Base-by-base conservation (phyloP, 2,797 vertebrate genomes). In the Echiichthys vipera region DNA sequence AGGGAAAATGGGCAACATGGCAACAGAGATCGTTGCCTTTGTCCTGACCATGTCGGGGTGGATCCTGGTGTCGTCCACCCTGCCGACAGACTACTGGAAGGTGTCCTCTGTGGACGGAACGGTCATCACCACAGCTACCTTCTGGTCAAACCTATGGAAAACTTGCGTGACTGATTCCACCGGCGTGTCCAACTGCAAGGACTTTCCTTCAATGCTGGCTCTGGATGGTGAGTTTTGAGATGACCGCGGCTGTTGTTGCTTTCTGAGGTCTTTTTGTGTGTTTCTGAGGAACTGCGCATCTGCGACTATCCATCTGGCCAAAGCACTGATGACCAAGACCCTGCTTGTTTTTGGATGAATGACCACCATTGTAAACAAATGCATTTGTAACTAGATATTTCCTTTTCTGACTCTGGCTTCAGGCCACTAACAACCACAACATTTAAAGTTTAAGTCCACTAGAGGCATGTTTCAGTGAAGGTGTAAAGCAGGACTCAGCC, bases 81-180 rank as follows among this genome's bases (percentile, higher is more conserved):
- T 98, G 88, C 96, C 96, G 62, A 96, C 95, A 20, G 97, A 98
- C 93, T 98, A 98, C 92, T 98, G 97, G 97, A 98, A 98, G 83
- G 97, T 98, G 65, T 98, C 96, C 25, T 95, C 95, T 53, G 96
- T 97, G 85, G 97, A 98, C 15, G 97, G 97, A 85, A 98, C 96
- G 0, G 97, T 98, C 84, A 98, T 98, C 93, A 98, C 97, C 86
- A 98, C 97, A 1, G 96, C 97, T 34, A 98, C 97, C 71, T 98
- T 95, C 90, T 98, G 96, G 96, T 96, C 97, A 89, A 98, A 98
- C 87, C 93, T 98, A 22, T 98, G 97, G 97, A 98, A 98, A 92
- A 96, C 96, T 0, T 98, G 97, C 45, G 97, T 98, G 72, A 98
- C 97, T 1, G 97, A 98, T 84, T 98, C 97, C 65, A 98, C 97